Percentiles rank a stretch among this genome's conserved stretches.
Conservation (phyloP, 2,888 invertebrate species). For the Beris morrisii region DNA sequence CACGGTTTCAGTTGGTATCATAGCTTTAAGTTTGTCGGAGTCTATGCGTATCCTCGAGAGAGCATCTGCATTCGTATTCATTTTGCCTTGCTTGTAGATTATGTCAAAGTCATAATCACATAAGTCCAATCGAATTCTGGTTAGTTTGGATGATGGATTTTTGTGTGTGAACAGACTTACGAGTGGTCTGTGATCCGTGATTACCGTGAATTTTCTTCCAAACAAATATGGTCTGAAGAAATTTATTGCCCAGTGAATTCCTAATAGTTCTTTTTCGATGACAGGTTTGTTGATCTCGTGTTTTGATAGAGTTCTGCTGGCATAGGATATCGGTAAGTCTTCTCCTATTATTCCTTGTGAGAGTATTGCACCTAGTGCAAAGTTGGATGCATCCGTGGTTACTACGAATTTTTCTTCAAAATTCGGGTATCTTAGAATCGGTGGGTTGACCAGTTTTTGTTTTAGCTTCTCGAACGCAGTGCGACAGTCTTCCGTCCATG, state of each 20-base stretch:
- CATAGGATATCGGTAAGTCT: conserved; percentile 45
- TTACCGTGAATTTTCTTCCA: conserved; percentile 43
- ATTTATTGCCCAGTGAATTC: conserved; percentile 42
- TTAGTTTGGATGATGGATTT: conserved; percentile 43
- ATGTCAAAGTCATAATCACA: conserved; percentile 44
- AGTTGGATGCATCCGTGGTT: conserved; percentile 43
- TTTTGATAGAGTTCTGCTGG: conserved; percentile 42
- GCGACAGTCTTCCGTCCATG: conserved; percentile 25
- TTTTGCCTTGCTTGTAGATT: no score
- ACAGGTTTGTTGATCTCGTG: conserved; percentile 44
- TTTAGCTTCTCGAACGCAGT: conserved; percentile 33
- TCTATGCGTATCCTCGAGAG: not conserved
- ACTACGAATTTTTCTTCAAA: no score
- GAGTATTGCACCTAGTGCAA: conserved; percentile 44
- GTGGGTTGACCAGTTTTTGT: not conserved
- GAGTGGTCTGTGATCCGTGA: conserved; percentile 46
- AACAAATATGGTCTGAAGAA: conserved; percentile 46
- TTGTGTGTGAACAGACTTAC: conserved; percentile 41
- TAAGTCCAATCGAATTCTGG: conserved; percentile 45
- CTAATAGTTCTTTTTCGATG: conserved; percentile 45
- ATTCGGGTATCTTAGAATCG: conserved; percentile 24
- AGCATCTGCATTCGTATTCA: no score
- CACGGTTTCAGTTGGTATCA: conserved; percentile 12
- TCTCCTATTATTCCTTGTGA: conserved; percentile 41
- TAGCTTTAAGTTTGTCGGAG: conserved; percentile 14